Evolutionary conservation across 1,140 invertebrate species (phyloP).

Genomic region (Polypedilum pembai): DNA sequence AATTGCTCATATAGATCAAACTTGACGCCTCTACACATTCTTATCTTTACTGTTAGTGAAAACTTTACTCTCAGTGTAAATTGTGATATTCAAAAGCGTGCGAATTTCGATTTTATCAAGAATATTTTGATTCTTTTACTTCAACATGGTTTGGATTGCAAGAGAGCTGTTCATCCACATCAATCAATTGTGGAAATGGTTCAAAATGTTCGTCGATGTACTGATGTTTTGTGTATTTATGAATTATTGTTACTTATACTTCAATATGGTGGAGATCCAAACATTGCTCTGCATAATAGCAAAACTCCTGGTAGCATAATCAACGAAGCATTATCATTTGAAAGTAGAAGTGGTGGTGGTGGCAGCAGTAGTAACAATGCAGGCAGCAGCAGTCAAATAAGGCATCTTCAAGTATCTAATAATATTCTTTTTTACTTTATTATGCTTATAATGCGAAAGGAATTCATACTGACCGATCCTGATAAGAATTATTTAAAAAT

Average conservation of each 20-base stretch:
- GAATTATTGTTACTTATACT: conserved; percentile 59
- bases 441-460: conserved; percentile 57
- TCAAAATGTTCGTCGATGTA: conserved; percentile 55
- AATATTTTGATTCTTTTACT: conserved; percentile 59
- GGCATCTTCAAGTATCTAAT: conserved; percentile 43
- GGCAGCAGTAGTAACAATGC: conserved; percentile 13
- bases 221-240: conserved; percentile 60
- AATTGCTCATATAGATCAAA: conserved; percentile 64
- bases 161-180: conserved; percentile 50
- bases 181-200: conserved; percentile 63
- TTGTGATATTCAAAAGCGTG: conserved; percentile 53
- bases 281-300: conserved; percentile 48
- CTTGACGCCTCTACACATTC: conserved; percentile 61
- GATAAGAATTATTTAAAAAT: conserved; percentile 55
- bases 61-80: conserved; percentile 55
- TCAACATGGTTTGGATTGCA: conserved; percentile 61
- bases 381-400: not conserved
- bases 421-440: conserved; percentile 63
- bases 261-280: conserved; percentile 58
- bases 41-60: conserved; percentile 65
- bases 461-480: conserved; percentile 57
- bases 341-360: not conserved
- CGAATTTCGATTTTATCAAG: conserved; percentile 57
- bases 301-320: conserved; percentile 42
- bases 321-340: conserved; percentile 31